Base-by-base conservation (phyloP, 2,113 vertebrate species). In the Poeciliopsis occidentalis region DNA sequence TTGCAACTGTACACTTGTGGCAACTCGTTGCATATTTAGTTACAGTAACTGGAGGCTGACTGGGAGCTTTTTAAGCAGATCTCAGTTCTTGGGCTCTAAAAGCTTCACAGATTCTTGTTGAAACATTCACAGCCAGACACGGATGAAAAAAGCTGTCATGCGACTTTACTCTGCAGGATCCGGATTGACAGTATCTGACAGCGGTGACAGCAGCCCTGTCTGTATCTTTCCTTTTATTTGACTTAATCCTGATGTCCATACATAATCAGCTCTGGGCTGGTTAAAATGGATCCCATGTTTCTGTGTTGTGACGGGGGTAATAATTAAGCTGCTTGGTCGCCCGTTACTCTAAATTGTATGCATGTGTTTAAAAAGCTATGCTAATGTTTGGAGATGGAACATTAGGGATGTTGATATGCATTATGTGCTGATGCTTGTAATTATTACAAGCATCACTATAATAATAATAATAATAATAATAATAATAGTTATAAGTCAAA, bases 361-460 rank as follows among this genome's bases (percentile, higher is more conserved):
- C 72, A 71, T 73, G 75, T 72, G 30, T 54, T 24, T 66, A 41
- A 22, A 37, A 4, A 4, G 47, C 29, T 19, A 17, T 26, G 34
- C 15, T 5, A 34, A 3, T 29, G 67, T n/a, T 19, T 61, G 39
- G 27, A 64, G 39, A 60, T 57, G 12, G 44, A 62, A 29, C 8
- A 10, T 7, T 51, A 0, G 10, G 22, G 27, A 32, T 64, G 11
- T 27, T 64, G 12, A 39, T 69, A 82, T 81, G 73, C 73, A 80
- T 78, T 79, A 30, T 54, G 12, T 26, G 37, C 17, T 27, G 34
- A 85, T 85, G 84, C 82, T 87, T 89, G 88, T 41, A 27, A 27
- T 15, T 24, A 31, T 31, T 5, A 31, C 31, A 31, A 31, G 29
- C 29, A 32, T 32, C 31, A 32, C 31, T 6, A 32, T 5, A 6